Evolutionary conservation across 2,797 vertebrate genomes (phyloP).

Genomic region (Decapterus maruadsi): DNA sequence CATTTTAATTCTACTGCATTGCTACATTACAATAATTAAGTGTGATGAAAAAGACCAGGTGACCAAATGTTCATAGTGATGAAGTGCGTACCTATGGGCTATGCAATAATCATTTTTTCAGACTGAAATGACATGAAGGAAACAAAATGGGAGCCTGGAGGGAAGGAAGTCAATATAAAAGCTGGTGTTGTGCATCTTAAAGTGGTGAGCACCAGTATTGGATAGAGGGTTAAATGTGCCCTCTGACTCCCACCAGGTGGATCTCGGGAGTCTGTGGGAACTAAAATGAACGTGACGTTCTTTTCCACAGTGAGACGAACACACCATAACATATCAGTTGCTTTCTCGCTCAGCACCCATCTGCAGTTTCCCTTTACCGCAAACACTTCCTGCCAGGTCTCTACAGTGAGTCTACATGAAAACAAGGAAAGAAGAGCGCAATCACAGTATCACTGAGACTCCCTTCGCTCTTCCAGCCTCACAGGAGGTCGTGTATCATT

Average conservation of each 20-base stretch:
- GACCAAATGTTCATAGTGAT: background rate
- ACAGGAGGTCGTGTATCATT: constrained; percentile 57
- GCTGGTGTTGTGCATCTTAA: background rate
- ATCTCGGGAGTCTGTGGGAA: constrained; percentile 31
- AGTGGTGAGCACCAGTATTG: background rate
- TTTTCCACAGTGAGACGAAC: constrained; percentile 46
- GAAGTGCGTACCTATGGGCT: background rate
- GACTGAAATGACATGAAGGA: background rate
- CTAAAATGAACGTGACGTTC: constrained; percentile 27
- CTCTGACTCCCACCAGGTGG: constrained; percentile 17
- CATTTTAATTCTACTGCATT: constrained; percentile 1
- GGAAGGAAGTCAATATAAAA: constrained; percentile 12
- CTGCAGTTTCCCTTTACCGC: constrained; percentile 67
- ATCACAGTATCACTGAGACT: constrained; percentile 42
- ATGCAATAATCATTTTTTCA: constrained; percentile 2
- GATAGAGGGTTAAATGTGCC: constrained; percentile 2
- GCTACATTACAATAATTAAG: background rate
- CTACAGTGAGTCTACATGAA: constrained; percentile 48
- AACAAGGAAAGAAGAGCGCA: constrained; percentile 52
- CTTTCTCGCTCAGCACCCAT: constrained; percentile 64
- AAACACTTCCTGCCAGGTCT: constrained; percentile 74
- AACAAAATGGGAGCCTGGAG: background rate
- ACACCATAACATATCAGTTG: constrained; percentile 49
- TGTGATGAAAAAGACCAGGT: background rate
- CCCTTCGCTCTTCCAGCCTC: constrained; percentile 31